Conservation (phyloP, 2,113 vertebrate species). For the Podilymbus podiceps region DNA sequence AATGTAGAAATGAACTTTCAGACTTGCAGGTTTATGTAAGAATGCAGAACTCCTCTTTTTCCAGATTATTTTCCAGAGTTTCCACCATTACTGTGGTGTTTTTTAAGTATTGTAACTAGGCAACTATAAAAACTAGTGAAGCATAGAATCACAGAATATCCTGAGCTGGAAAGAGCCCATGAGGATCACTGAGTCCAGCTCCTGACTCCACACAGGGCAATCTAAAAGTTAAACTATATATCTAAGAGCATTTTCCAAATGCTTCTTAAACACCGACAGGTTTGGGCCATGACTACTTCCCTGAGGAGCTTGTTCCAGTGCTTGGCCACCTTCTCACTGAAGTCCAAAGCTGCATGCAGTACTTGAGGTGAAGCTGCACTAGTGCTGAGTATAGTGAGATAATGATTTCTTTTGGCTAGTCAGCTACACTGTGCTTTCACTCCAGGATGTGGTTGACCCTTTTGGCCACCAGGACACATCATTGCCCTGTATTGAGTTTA, state of each 20-base stretch:
- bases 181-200: background rate
- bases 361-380: background rate
- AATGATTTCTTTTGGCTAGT: background rate
- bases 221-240: background rate
- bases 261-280: background rate
- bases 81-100: background rate
- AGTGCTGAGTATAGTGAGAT: background rate
- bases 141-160: background rate
- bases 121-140: background rate
- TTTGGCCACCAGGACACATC: background rate
- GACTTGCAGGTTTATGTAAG: background rate
- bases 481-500: background rate
- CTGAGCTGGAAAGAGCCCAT: background rate
- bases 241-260: background rate
- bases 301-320: background rate
- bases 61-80: background rate
- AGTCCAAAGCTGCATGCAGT: background rate
- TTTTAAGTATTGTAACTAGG: background rate
- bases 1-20: background rate
- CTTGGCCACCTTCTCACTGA: too few relatives aligned
- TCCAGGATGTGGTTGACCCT: background rate
- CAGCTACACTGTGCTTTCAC: background rate
- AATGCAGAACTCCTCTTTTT: background rate
- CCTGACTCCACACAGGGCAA: background rate
- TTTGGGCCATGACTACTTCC: background rate